phyloP scores from a whole-genome alignment of 2,113 vertebrate species.

The Passerina amoena region DNA sequence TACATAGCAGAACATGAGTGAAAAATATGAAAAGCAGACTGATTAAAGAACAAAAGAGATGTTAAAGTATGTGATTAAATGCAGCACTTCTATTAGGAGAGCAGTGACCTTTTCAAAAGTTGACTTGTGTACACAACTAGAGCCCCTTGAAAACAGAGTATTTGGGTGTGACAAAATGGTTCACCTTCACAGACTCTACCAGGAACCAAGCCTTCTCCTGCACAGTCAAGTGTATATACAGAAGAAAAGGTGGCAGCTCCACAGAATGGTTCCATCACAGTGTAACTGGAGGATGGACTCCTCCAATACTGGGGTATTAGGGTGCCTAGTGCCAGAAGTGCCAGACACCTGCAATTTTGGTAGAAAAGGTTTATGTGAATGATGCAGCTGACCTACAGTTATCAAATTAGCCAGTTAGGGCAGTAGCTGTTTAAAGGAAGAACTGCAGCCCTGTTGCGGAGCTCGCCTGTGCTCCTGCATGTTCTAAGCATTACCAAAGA shows the following conservation, averaged over 20 bases:
- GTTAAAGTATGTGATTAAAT: neutral
- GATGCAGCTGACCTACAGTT: neutral
- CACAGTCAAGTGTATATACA: fast-evolving
- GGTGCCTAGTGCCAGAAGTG: neutral
- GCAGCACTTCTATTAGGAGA: neutral
- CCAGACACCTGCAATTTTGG: neutral
- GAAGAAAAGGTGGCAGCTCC: neutral
- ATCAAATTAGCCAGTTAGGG: neutral
- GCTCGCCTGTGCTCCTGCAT: neutral
- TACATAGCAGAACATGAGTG: neutral
- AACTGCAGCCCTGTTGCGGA: neutral
- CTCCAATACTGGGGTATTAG: neutral
- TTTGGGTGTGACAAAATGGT: neutral
- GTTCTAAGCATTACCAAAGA: neutral
- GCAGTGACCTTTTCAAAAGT: neutral
- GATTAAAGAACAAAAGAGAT: neutral
- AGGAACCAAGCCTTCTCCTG: neutral
- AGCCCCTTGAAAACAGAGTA: neutral
- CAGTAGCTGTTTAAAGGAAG: neutral
- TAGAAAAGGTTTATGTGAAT: neutral
- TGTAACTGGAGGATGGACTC: neutral
- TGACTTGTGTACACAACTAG: neutral
- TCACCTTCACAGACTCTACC: neutral
- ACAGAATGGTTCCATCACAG: neutral
- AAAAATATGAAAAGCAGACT: neutral